These are phyloP conservation scores for Brachyptera risi DNA, from an alignment of 2,888 invertebrate genomes.

Conservation along the genomic window DNA sequence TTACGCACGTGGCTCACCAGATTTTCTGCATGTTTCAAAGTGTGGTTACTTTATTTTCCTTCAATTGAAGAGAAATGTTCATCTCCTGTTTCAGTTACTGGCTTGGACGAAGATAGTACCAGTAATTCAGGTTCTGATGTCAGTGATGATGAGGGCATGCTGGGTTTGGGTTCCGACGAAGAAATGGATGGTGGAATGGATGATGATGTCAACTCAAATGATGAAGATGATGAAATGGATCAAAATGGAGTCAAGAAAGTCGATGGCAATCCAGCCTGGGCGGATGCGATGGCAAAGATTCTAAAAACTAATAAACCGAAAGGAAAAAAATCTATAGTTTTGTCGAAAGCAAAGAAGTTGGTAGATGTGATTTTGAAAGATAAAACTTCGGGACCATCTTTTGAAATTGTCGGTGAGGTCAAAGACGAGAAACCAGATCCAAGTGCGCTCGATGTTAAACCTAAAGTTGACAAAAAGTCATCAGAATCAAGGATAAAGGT, in stretches of 20 bases:
- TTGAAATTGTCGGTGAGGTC: constrained; percentile 63
- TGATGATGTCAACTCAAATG: too few species aligned
- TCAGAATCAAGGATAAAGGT: not conserved
- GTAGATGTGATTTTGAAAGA: constrained; percentile 51
- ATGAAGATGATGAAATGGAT: not conserved
- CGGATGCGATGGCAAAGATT: constrained; percentile 76
- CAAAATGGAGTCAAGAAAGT: not conserved
- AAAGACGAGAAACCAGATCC: constrained; percentile 42
- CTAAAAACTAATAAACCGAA: constrained; percentile 70
- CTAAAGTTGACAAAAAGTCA: constrained; percentile 26
- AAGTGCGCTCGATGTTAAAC: constrained; percentile 25
- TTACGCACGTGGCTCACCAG: too few species aligned
- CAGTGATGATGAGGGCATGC: constrained; percentile 2
- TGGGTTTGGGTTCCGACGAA: constrained; percentile 11
- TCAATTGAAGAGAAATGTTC: too few species aligned
- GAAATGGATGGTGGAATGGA: not conserved
- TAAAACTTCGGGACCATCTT: constrained; percentile 51
- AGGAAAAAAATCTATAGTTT: constrained; percentile 66
- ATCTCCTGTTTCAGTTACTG: not conserved
- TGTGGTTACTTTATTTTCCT: too few species aligned
- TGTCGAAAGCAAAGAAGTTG: constrained; percentile 75
- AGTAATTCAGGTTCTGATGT: not conserved
- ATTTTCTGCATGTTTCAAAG: too few species aligned
- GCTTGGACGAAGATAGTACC: not conserved
- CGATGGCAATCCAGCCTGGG: constrained; percentile 67